Evolutionary conservation across 2,113 vertebrate species (phyloP).

Genomic region (Edolisoma coerulescens): DNA sequence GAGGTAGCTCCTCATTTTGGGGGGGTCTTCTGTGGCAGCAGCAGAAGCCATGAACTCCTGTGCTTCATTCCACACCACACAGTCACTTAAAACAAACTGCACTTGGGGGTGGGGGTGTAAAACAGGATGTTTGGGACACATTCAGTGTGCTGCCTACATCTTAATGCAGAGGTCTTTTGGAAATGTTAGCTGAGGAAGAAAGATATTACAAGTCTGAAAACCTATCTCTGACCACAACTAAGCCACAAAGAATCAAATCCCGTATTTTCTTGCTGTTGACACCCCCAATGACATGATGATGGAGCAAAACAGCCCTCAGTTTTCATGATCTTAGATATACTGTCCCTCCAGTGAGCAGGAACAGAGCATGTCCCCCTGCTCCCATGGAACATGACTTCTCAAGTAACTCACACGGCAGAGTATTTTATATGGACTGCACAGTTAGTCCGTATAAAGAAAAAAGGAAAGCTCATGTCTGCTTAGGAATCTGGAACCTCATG

Average conservation of each 20-base stretch:
- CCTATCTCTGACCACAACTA: background rate
- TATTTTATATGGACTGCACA: background rate
- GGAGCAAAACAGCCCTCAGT: background rate
- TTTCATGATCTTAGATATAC: background rate
- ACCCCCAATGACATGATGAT: background rate
- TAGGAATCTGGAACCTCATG: background rate
- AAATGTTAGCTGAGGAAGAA: background rate
- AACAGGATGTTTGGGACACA: background rate
- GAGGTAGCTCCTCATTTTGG: background rate
- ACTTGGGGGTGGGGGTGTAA: background rate
- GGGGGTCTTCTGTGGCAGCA: background rate
- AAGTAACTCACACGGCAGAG: background rate
- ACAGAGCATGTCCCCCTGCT: fast-evolving
- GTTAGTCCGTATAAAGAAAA: background rate
- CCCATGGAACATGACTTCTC: background rate
- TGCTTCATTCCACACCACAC: background rate
- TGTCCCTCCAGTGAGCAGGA: background rate
- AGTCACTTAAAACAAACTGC: background rate
- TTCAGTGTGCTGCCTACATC: background rate
- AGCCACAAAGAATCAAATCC: background rate
- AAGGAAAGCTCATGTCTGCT: background rate
- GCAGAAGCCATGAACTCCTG: background rate
- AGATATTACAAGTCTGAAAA: background rate
- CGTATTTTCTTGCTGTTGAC: background rate
- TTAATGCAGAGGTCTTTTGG: background rate